phyloP scores from a whole-genome alignment of 2,888 invertebrate species.

The Synanthedon vespiformis region DNA sequence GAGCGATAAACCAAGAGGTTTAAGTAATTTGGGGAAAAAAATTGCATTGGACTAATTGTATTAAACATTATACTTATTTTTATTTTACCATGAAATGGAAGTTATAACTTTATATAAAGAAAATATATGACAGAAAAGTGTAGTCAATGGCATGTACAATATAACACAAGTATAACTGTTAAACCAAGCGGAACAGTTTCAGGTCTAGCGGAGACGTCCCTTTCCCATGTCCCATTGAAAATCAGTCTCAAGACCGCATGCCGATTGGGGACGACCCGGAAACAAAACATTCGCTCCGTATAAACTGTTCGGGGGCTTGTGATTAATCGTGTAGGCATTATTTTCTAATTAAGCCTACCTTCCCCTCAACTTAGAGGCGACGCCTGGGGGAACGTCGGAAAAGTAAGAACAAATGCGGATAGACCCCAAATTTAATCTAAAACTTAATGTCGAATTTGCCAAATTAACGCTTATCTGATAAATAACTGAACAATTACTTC shows the following conservation, averaged over 20 bases:
- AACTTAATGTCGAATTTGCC: conserved; percentile 50
- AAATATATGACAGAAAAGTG: neutral
- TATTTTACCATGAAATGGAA: no score
- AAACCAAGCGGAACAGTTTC: conserved; percentile 61
- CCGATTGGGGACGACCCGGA: conserved; percentile 16
- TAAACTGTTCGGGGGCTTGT: conserved; percentile 22
- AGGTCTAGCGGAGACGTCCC: conserved; percentile 52
- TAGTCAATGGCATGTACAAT: conserved; percentile 41
- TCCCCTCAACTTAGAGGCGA: conserved; percentile 42
- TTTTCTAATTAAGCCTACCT: conserved; percentile 67
- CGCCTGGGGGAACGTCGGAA: conserved; percentile 22
- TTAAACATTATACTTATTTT: no score
- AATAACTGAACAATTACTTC: no score
- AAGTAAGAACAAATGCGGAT: conserved; percentile 5
- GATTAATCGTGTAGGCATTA: conserved; percentile 67
- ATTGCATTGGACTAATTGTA: no score
- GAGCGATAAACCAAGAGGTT: no score
- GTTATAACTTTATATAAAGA: neutral
- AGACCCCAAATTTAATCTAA: conserved; percentile 25
- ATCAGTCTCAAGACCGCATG: conserved; percentile 39
- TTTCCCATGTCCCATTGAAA: conserved; percentile 46
- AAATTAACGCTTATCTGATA: conserved; percentile 26
- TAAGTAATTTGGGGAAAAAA: no score
- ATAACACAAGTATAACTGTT: conserved; percentile 39
- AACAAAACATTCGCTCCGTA: conserved; percentile 26